Base-by-base conservation (phyloP, 1,140 invertebrate species). In the Aplysia californica region DNA sequence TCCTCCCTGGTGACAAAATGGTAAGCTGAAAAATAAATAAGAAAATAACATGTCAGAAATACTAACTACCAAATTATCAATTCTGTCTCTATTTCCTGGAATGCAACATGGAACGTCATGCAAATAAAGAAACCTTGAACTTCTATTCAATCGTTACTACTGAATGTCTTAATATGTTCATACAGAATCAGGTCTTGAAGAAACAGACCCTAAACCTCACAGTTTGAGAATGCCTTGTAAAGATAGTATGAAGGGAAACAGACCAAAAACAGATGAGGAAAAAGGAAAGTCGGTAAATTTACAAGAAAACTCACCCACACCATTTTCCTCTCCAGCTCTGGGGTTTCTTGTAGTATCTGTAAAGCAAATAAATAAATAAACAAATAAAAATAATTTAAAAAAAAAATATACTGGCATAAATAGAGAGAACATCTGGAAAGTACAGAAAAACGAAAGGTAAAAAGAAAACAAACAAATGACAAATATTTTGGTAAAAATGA, bases 1-100 rank as follows among this genome's bases (percentile, higher is more conserved):
- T 89, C 88, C n/a, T 91, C 86, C 64, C 92, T 89, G 15, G 93
- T 91, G 0, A 95, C 96, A 90, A 98, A 99, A 91, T 97, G 93
- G 89, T 99, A 99, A 88, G 99, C 96, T 80, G 93, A 58, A 83
- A 85, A 61, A 50, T 72, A 29, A 73, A 29, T 56, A 65, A 33
- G 3, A 38, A 6, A 70, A 50, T 38, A 70, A n/a, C 3, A 55
- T 55, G n/a, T 55, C 6, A 39, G 44, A 41, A 69, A n/a, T n/a
- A n/a, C n/a, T n/a, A n/a, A n/a, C n/a, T 23, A n/a, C n/a, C 31
- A 64, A 1, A 64, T 64, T 23, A 23, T 18, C 31, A n/a, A 64
- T 20, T 23, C 1, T 23, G 29, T 2, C 18, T 23, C 31, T 31
- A 31, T 31, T 21, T 1, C 2, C n/a, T 21, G 2, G n/a, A 20